Evolutionary conservation across 2,797 vertebrate genomes (phyloP).

Genomic region (Podargus strigoides): DNA sequence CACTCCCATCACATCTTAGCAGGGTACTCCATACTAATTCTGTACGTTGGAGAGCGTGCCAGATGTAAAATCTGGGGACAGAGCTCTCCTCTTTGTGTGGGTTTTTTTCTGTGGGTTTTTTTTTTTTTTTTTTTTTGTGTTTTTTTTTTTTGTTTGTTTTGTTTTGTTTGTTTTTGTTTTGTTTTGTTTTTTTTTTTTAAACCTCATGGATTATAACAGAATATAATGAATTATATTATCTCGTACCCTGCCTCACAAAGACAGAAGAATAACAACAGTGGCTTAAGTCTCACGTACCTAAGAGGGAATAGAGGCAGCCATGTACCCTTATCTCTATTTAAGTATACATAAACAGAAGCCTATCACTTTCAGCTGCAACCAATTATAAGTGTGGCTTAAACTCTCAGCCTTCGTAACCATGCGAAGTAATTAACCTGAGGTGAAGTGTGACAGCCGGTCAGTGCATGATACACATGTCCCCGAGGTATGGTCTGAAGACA

Average conservation of each 20-base stretch:
- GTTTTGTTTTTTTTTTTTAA: not conserved
- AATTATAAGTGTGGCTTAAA: not conserved
- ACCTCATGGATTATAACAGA: not conserved
- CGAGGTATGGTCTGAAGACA: not conserved
- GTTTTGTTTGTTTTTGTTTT: not conserved
- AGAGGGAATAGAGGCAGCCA: not conserved
- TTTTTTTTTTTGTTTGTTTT: not conserved
- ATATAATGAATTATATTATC: not conserved
- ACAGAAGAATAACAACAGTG: not conserved
- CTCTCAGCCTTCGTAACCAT: not conserved
- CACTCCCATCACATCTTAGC: not conserved
- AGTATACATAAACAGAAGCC: not conserved
- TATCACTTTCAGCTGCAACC: not conserved
- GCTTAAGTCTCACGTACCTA: not conserved
- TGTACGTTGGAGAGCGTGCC: not conserved
- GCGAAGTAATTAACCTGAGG: not conserved
- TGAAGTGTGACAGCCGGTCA: not conserved
- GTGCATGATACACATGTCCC: not conserved
- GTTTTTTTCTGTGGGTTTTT: too few relatives aligned
- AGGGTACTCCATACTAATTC: not conserved
- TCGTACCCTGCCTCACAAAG: not conserved
- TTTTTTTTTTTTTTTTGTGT: too few relatives aligned
- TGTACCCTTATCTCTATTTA: fast-evolving
- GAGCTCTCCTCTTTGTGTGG: not conserved
- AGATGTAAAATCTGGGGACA: not conserved